phyloP scores from a whole-genome alignment of 2,888 invertebrate genomes.

The Sturmia bella region DNA sequence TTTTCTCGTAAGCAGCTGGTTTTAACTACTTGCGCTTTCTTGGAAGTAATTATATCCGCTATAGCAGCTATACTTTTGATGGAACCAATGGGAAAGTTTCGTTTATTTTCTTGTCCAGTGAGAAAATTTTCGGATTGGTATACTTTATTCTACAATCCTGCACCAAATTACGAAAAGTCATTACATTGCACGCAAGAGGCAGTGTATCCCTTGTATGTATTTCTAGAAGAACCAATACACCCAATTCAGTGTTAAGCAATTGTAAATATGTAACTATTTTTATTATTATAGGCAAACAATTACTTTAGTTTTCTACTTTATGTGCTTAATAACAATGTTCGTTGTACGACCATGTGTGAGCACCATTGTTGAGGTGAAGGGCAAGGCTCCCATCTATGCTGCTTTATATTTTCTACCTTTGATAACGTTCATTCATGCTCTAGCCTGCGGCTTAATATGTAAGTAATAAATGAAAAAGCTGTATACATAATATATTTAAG shows the following conservation, averaged over 20 bases:
- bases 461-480: no score
- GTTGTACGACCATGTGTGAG: slow-evolving; percentile 89
- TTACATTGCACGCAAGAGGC: slow-evolving; percentile 98
- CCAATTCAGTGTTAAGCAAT: neutral
- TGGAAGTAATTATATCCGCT: slow-evolving; percentile 90
- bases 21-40: slow-evolving; percentile 90
- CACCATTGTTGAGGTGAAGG: slow-evolving; percentile 85
- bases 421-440: slow-evolving; percentile 91
- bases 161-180: slow-evolving; percentile 93
- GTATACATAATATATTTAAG: no score
- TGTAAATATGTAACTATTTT: neutral
- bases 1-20: slow-evolving; percentile 89
- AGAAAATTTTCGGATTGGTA: slow-evolving; percentile 97
- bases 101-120: slow-evolving; percentile 90
- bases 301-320: slow-evolving; percentile 93
- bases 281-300: slow-evolving; percentile 90
- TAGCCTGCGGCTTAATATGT: slow-evolving; percentile 96
- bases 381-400: slow-evolving; percentile 93
- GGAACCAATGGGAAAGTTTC: slow-evolving; percentile 90
- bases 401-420: slow-evolving; percentile 97
- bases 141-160: slow-evolving; percentile 95
- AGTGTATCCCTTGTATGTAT: slow-evolving; percentile 95
- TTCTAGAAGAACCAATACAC: neutral
- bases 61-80: slow-evolving; percentile 89
- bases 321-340: slow-evolving; percentile 90